Evolutionary conservation across 1,140 invertebrate genomes (phyloP), one percentile per base, ranked within the genome.

Genomic region (Aphelinus atriplicis): DNA sequence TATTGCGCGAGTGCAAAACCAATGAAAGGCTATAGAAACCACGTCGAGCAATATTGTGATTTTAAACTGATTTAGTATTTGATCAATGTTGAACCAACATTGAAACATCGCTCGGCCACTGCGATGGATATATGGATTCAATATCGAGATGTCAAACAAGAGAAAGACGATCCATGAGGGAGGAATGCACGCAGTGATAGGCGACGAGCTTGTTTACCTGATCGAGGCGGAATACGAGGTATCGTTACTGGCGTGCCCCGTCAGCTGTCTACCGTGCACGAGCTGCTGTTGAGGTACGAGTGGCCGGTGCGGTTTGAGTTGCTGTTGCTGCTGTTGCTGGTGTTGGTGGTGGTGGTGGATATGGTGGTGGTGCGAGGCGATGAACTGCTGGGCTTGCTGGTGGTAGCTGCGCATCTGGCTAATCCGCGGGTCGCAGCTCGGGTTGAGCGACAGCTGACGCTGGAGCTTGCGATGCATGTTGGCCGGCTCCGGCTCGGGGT

Each of bases 371-470:
- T 58, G 73, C 55, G 75, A 26, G 26, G 26, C 26, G 26, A 26
- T 26, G 26, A 26, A 26, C 77, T 64, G 47, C 75, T 79, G 75
- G 61, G 75, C 75, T 70, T 81, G 80, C 76, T 84, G 80, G 79
- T 86, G 82, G 79, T 87, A 86, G 68, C 86, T 81, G 70, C 85
- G 81, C 67, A 89, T 79, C 65, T 89, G 89, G 81, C 86, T 89
- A 61, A 95, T 84, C 66, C 94, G 87, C 6, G 94, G 92, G 87
- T 96, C 95, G 78, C 91, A 92, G 3, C 87, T 86, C 1, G 95
- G 95, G 87, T 96, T 96, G 1, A 96, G 84, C 1, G 94, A 95
- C 42, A 95, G 87, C 80, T 96, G 95, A 47, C 95, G 89, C 63
- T 93, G 93, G 3, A 97, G 85, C 83, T 95, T 96, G 65, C 92